Evolutionary conservation across 2,888 invertebrate genomes (phyloP).

Genomic region (Allygus modestus): DNA sequence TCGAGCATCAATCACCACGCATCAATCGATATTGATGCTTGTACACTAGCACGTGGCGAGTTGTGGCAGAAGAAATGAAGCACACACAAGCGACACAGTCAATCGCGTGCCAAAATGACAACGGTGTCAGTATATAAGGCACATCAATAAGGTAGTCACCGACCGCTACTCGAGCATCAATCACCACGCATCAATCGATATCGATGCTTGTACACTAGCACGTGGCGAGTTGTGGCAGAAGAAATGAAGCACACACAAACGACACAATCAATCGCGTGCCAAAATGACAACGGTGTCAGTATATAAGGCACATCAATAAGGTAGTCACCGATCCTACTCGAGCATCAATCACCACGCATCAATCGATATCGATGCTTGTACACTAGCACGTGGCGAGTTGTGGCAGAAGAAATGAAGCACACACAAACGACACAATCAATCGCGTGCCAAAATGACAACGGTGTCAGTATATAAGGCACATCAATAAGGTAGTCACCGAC

Average conservation of each 20-base stretch:
- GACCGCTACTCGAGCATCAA: background rate
- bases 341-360: background rate
- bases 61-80: background rate
- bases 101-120: background rate
- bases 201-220: background rate
- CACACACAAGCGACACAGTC: background rate
- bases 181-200: background rate
- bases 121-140: background rate
- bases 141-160: too few relatives aligned
- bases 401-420: background rate
- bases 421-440: background rate
- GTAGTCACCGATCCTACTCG: too few relatives aligned
- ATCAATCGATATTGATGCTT: background rate
- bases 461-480: background rate
- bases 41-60: too few relatives aligned
- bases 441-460: background rate
- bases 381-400: background rate
- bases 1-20: background rate
- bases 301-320: background rate
- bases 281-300: background rate
- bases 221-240: background rate
- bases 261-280: background rate
- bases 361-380: background rate
- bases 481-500: background rate
- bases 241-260: background rate